Conservation (phyloP, 2,888 invertebrate genomes). For the Scaptomyza cyrtandrae region DNA sequence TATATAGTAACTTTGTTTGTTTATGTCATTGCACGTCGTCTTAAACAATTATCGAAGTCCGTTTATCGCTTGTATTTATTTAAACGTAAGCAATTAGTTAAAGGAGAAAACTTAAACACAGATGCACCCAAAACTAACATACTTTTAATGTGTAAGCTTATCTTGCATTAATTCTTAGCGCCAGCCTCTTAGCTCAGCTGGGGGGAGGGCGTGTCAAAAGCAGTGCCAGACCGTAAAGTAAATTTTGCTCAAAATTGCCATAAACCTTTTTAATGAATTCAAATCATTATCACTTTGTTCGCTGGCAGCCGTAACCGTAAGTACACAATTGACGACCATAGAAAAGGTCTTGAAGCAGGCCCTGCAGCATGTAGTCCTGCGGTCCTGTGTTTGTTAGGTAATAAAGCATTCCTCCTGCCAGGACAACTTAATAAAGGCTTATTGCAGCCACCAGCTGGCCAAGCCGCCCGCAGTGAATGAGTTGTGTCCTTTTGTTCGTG, state of each 20-base stretch:
- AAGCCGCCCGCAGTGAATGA: conserved; percentile 39
- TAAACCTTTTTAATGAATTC: conserved; percentile 81
- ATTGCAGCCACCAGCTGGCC: conserved; percentile 14
- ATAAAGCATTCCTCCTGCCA: conserved; percentile 68
- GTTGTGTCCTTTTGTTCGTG: conserved; percentile 41
- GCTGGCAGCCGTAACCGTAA: conserved; percentile 70
- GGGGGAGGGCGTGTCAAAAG: neutral
- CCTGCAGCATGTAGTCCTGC: conserved; percentile 25
- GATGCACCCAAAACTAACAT: neutral
- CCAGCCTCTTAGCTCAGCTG: conserved; percentile 30
- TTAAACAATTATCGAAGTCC: neutral
- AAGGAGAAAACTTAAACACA: neutral
- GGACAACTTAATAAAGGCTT: conserved; percentile 74
- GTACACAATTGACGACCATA: conserved; percentile 55
- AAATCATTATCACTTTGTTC: conserved; percentile 80
- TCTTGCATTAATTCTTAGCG: conserved; percentile 21
- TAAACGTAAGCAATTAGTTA: neutral
- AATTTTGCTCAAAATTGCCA: conserved; percentile 74
- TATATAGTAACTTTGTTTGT: neutral
- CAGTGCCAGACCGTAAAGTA: conserved; percentile 51
- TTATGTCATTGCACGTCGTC: conserved; percentile 2
- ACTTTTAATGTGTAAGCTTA: neutral
- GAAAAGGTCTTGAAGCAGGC: conserved; percentile 31
- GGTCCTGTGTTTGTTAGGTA: conserved; percentile 57
- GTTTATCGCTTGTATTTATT: conserved; percentile 18